Evolutionary conservation across 2,888 invertebrate species (phyloP).

Genomic region (Hypercompe scribonia): DNA sequence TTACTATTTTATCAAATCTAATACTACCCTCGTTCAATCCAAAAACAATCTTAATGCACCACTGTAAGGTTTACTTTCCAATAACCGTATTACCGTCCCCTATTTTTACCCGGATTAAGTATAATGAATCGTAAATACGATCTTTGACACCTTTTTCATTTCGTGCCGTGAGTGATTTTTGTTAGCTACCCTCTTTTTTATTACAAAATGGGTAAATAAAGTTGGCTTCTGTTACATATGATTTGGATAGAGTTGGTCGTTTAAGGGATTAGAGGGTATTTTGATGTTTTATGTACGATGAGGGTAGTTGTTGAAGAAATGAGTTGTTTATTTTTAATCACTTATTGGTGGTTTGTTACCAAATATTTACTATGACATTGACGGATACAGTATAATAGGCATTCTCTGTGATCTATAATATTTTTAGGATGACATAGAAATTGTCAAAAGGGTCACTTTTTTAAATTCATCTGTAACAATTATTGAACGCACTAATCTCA

Average conservation of each 20-base stretch:
- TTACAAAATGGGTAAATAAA: slow-evolving; percentile 71
- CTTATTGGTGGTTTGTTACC: too few relatives aligned
- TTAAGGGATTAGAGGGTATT: slow-evolving; percentile 15
- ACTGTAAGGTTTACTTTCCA: slow-evolving; percentile 44
- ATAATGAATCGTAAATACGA: slow-evolving; percentile 87
- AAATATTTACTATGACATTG: too few relatives aligned
- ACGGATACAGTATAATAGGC: too few relatives aligned
- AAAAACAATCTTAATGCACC: slow-evolving; percentile 26
- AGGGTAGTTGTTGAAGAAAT: slow-evolving; percentile 4
- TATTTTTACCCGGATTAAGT: slow-evolving; percentile 82
- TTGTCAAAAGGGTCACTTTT: too few relatives aligned
- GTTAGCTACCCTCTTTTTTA: slow-evolving; percentile 54
- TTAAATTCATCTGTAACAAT: too few relatives aligned
- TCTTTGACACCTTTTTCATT: slow-evolving; percentile 87
- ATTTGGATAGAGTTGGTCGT: slow-evolving; percentile 48
- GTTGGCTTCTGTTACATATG: slow-evolving; percentile 73
- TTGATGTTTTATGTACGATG: slow-evolving; percentile 12
- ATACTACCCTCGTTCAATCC: slow-evolving; percentile 35
- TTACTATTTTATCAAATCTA: slow-evolving; percentile 79
- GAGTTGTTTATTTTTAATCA: neutral
- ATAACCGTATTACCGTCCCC: slow-evolving; percentile 55
- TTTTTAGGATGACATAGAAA: too few relatives aligned
- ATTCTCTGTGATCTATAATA: too few relatives aligned
- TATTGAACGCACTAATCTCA: too few relatives aligned
- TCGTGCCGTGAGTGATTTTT: slow-evolving; percentile 76